Evolutionary conservation across 2,113 vertebrate genomes (phyloP), one percentile per base, ranked within the genome.

Genomic region (Ranitomeya variabilis): DNA sequence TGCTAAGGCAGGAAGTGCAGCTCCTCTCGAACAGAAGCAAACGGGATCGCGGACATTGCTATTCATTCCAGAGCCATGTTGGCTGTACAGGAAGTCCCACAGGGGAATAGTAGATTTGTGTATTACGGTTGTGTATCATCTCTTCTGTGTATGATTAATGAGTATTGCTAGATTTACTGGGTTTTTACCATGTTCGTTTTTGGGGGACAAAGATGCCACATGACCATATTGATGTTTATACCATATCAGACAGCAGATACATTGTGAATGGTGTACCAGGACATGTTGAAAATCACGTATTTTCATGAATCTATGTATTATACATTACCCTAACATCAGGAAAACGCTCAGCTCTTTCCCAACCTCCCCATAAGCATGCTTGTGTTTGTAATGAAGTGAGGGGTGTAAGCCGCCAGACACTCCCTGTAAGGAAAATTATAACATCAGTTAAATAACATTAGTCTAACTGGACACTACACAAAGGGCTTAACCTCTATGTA

Each of bases 1-100:
- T 89, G 87, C 87, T 79, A 85, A 89, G 87, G 87, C 87, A 89
- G 87, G 87, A 89, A 89, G 87, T 57, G 87, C 81, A 82, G 60
- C 67, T 89, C 55, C 74, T 85, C 62, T 85, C 21, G 31, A 67
- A 80, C 87, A 69, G 71, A 83, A 77, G 82, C 71, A 84, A 26
- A 64, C 55, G 59, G 10, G 60, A 76, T 26, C 80, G 51, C 59
- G 16, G 83, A 16, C 51, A 76, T 71, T 84, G 71, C 31, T 55
- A 19, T 62, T 60, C 45, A 84, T 26, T 80, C 18, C 15, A 37
- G 37, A 62, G 14, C 21, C 64, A 54, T n/a, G 66, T 14, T 67
- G 80, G 45, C 15, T 66, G 31, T 62, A 60, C 74, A 59, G 78
- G 78, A 79, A 57, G 77, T n/a, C 23, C 4, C 14, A 18, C 16